Conservation (phyloP, 2,888 invertebrate genomes). For the Hirudinaria manillensis region DNA sequence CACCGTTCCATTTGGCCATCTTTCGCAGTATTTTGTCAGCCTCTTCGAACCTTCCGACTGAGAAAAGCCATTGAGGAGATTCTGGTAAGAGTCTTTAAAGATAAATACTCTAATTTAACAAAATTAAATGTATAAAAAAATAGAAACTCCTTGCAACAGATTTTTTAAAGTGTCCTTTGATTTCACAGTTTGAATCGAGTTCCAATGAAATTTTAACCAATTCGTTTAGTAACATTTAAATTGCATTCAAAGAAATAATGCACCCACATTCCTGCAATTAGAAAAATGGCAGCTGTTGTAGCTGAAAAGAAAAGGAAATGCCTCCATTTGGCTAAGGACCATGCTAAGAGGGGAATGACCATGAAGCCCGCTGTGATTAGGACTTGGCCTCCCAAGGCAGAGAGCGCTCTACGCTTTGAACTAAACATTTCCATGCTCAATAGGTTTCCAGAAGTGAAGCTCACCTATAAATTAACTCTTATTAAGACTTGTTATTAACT, state of each 20-base stretch:
- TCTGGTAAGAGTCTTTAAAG: background rate
- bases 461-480: background rate
- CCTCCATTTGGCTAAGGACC: constrained; percentile 35
- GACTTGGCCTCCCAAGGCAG: constrained; percentile 35
- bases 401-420: constrained; percentile 31
- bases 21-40: constrained; percentile 41
- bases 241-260: too few relatives aligned
- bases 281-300: constrained; percentile 18
- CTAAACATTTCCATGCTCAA: constrained; percentile 37
- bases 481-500: too few relatives aligned
- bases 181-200: too few relatives aligned
- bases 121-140: too few relatives aligned
- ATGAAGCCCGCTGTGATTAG: constrained; percentile 33
- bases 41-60: constrained; percentile 34
- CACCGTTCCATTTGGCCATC: constrained; percentile 37
- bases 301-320: constrained; percentile 34
- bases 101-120: background rate
- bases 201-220: too few relatives aligned
- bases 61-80: constrained; percentile 11
- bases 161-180: too few relatives aligned
- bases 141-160: too few relatives aligned
- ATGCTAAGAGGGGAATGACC: constrained; percentile 34
- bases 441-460: constrained; percentile 30
- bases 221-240: too few relatives aligned
- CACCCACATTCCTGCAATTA: too few relatives aligned